Evolutionary conservation across 2,888 invertebrate genomes (phyloP), one percentile per base, ranked within the genome.

Genomic region (Steinernema scapterisci): DNA sequence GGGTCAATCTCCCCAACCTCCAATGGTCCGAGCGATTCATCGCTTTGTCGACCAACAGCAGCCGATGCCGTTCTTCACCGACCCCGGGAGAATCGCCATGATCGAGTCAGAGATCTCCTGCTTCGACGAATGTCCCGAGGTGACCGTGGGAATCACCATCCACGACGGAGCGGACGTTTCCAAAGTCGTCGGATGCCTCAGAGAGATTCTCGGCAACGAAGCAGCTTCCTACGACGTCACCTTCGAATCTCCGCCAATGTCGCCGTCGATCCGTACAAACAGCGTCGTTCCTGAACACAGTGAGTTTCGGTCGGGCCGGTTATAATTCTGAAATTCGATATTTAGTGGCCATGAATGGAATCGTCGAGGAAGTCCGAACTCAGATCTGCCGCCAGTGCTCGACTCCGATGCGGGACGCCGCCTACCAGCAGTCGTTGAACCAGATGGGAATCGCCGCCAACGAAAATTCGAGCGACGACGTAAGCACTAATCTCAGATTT

Each of bases 221-320:
- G 63, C 31, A 27, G 63, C 27, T 27, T 16, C 63, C 11, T 25
- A 63, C 16, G 27, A 16, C 31, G 38, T 63, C 31, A 2, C 23
- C 54, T 54, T 54, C 25, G 54, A 54, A 16, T 54, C 54, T 21
- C 54, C 63, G 31, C 63, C 63, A 16, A 63, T 63, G 63, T 63
- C 63, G 16, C 63, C 63, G 21, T 13, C n/a, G 16, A 25, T 27
- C 16, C 63, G 31, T 1, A 63, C 63, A 13, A 31, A 27, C 13
- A 63, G 63, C 63, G 63, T 63, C n/a, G 63, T 63, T 16, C 63
- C 63, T 16, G 63, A 63, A 38, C 63, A 63, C 16, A 21, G 63
- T 63, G 19, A 31, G 54, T 54, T 13, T 38, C 9, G 5, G 9
- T 38, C 5, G 3, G 3, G 3, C 38, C 3, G 5, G 38, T 38